A percentile compares a stretch with the other conserved stretches of the same genome.
These are phyloP conservation scores for Sebastes vulpes DNA, from an alignment of 2,797 vertebrate species.

Conservation along the genomic window DNA sequence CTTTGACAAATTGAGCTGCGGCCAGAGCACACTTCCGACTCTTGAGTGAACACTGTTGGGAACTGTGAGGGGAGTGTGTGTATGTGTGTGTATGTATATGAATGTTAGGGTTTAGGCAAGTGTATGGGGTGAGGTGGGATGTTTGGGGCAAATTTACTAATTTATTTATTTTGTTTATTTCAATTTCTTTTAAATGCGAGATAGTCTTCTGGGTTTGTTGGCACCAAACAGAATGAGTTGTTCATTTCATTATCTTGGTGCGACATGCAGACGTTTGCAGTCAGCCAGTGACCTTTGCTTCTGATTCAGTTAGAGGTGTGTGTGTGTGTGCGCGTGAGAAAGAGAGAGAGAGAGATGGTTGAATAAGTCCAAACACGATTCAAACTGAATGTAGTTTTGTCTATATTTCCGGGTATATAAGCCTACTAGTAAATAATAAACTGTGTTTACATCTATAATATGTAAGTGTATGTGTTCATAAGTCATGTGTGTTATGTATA, in stretches of 20 bases:
- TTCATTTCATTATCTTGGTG: constrained; percentile 36
- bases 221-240: constrained; percentile 5
- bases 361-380: not conserved
- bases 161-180: not conserved
- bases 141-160: not conserved
- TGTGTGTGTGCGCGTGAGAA: not conserved
- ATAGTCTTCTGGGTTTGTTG: not conserved
- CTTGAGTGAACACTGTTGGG: constrained; percentile 14
- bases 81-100: constrained; percentile 2
- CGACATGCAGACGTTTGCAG: constrained; percentile 24
- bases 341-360: not conserved
- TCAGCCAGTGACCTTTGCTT: constrained; percentile 48
- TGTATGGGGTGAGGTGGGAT: not conserved
- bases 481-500: not conserved
- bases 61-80: not conserved
- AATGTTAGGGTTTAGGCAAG: not conserved
- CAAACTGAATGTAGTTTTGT: not conserved
- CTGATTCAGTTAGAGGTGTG: not conserved
- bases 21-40: constrained; percentile 33
- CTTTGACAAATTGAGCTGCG: constrained; percentile 75
- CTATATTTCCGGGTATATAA: not conserved
- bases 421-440: not conserved
- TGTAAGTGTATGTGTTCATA: not conserved
- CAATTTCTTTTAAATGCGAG: not conserved
- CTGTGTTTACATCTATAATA: not conserved